Evolutionary conservation across 35 echinoderm and acorn worm species (phyloP).

Genomic region (Amphiura filiformis): DNA sequence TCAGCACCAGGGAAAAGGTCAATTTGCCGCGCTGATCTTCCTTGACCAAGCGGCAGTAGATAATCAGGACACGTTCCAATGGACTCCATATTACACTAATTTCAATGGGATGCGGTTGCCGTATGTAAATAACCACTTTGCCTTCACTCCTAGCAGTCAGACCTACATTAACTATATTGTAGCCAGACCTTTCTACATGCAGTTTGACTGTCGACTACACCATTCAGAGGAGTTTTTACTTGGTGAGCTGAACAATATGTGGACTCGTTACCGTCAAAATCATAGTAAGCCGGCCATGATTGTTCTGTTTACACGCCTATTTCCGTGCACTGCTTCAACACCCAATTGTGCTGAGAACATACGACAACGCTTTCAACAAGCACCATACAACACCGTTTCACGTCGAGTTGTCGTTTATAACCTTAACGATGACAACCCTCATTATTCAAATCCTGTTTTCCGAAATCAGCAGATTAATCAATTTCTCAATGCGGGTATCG

Average conservation of each 20-base stretch:
- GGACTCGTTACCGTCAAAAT: slow-evolving; percentile 1
- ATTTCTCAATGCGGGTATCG: neutral
- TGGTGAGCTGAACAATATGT: neutral
- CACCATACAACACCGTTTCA: neutral
- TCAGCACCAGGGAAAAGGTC: neutral
- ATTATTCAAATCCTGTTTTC: too few species aligned
- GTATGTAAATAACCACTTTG: neutral
- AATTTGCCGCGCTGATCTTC: neutral
- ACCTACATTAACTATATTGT: neutral
- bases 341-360: neutral
- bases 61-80: neutral
- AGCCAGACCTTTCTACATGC: neutral
- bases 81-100: neutral
- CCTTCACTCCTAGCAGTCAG: neutral
- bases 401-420: neutral
- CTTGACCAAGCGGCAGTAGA: slow-evolving; percentile 16
- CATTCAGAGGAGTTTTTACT: slow-evolving; percentile 1
- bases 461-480: neutral
- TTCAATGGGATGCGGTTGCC: too few species aligned
- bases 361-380: neutral
- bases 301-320: neutral
- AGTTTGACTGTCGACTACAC: too few species aligned
- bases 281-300: too few species aligned
- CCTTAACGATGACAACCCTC: neutral
- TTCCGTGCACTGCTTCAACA: neutral